Evolutionary conservation across 2,113 vertebrate species (phyloP), one percentile per base, ranked within the genome.

Genomic region (Myotis yumanensis): DNA sequence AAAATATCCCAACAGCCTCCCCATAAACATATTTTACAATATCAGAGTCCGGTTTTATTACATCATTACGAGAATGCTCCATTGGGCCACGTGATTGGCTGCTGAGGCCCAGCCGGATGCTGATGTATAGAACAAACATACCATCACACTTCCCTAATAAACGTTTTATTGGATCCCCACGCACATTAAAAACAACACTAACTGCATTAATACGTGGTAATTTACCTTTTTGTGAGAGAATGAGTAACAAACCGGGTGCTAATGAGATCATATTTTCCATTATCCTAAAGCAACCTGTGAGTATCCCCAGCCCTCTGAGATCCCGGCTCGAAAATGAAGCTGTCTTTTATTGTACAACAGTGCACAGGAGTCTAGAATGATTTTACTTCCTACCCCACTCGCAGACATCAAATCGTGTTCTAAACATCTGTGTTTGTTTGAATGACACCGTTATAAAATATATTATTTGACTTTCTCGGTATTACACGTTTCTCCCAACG

Each of bases 21-120:
- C 97, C 95, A 98, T 98, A 98, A 98, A 98, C 98, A 98, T 98
- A 98, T 98, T 98, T 98, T 98, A 99, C 98, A 98, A 98, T 98
- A 98, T 98, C 98, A 98, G 98, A 98, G 98, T 98, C 98, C 98
- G 98, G 98, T 98, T 98, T 98, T 98, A 98, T 97, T 97, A 95
- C 98, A 98, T 98, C 98, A 98, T 98, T 98, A 98, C 97, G 93
- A 88, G 96, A 98, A 97, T 91, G 97, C 98, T 98, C 98, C 97
- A 97, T 68, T 71, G 97, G 97, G 96, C 97, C 96, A 97, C 96
- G 79, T 94, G 98, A 98, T 98, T 98, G 98, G 97, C 97, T 3
- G 89, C 93, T 96, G 97, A 97, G 96, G 94, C 96, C 95, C 96
- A 97, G 97, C 95, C 83, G 96, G 97, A 95, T 95, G 92, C 93